Conservation (phyloP, 2,797 vertebrate species). For the Sebastes kiyomatsui region DNA sequence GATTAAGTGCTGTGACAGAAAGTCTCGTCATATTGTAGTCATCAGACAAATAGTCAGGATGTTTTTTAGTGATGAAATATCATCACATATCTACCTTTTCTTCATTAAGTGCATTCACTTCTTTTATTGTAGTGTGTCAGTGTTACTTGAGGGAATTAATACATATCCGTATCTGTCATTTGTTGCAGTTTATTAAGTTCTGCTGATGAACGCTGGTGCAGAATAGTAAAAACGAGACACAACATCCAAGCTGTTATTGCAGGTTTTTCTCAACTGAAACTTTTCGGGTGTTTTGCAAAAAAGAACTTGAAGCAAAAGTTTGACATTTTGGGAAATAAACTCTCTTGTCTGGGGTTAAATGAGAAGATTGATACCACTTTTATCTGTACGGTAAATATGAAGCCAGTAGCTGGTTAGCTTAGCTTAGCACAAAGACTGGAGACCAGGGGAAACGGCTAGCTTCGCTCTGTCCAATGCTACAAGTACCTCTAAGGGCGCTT, state of each 20-base stretch:
- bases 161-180: not conserved
- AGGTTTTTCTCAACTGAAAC: not conserved
- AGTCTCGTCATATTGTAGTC: slow-evolving; percentile 7
- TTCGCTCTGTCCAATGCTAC: not conserved
- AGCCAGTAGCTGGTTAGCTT: not conserved
- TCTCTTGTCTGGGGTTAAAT: not conserved
- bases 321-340: not conserved
- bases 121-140: not conserved
- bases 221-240: not conserved
- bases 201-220: not conserved
- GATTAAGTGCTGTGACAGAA: slow-evolving; percentile 23
- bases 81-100: not conserved
- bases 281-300: too few species aligned
- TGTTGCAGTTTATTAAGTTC: not conserved
- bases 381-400: not conserved
- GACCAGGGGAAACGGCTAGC: not conserved
- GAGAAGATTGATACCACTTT: not conserved
- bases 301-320: too few species aligned
- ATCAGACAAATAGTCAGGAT: slow-evolving; percentile 1
- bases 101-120: not conserved
- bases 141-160: not conserved
- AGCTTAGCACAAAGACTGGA: not conserved
- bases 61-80: slow-evolving; percentile 9
- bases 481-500: not conserved
- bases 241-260: not conserved